Percentiles rank a stretch among this genome's conserved stretches.
Evolutionary conservation across 1,140 invertebrate genomes (phyloP).

Genomic region (Carposina sasakii): DNA sequence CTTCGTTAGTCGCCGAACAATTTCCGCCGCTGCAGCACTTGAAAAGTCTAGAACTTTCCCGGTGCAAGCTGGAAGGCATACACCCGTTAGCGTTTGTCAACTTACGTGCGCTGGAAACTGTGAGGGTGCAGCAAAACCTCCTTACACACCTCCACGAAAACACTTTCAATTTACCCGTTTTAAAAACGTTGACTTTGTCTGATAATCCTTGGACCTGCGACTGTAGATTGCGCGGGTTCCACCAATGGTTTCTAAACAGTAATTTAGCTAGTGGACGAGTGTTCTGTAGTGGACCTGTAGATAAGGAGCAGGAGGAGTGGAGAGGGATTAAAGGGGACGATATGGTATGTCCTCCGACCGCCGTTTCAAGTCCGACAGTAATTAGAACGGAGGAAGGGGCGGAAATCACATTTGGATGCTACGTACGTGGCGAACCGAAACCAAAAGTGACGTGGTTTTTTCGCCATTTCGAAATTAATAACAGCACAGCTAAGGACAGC

Average conservation of each 20-base stretch:
- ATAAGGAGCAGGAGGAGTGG: conserved; percentile 42
- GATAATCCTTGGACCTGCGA: conserved; percentile 93
- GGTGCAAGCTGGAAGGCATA: conserved; percentile 81
- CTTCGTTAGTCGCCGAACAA: conserved; percentile 75
- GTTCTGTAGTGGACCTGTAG: conserved; percentile 46
- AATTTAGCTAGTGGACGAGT: conserved; percentile 64
- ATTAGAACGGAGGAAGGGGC: conserved; percentile 57
- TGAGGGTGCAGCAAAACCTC: conserved; percentile 57
- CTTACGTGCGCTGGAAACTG: conserved; percentile 54
- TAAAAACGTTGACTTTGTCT: conserved; percentile 85
- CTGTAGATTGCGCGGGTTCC: conserved; percentile 85
- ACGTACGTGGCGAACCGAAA: conserved; percentile 84
- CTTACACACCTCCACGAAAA: conserved; percentile 53
- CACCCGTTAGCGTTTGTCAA: conserved; percentile 76
- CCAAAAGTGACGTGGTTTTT: conserved; percentile 87
- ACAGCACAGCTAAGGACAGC: conserved; percentile 42
- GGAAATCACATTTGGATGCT: conserved; percentile 82
- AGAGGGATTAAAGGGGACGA: conserved; percentile 43
- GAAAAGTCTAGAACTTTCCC: conserved; percentile 82
- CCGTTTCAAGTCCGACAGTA: conserved; percentile 44
- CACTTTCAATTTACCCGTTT: conserved; percentile 55
- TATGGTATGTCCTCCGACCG: conserved; percentile 52
- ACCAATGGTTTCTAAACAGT: conserved; percentile 83
- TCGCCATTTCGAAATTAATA: conserved; percentile 72
- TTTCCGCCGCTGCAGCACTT: conserved; percentile 83